Evolutionary conservation across 1,140 invertebrate genomes (phyloP).

Genomic region (Telenomus remus): DNA sequence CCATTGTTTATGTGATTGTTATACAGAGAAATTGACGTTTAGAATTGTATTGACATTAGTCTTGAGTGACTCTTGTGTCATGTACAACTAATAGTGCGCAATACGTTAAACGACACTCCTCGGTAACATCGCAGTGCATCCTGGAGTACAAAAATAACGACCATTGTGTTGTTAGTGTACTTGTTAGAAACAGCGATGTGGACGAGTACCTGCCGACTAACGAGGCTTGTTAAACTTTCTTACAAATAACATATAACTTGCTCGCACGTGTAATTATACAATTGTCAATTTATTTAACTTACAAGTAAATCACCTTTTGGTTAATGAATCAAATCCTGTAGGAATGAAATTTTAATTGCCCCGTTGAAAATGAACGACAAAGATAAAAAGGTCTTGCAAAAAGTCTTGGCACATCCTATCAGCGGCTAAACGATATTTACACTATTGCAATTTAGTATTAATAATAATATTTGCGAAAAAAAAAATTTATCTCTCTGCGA

Average conservation of each 20-base stretch:
- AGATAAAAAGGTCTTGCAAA: background rate
- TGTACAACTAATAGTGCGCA: conserved; percentile 30
- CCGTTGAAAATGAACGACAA: conserved; percentile 4
- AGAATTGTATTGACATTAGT: conserved; percentile 32
- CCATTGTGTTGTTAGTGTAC: conserved; percentile 38
- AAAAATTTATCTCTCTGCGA: background rate
- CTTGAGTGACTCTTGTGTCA: conserved; percentile 17
- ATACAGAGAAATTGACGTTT: conserved; percentile 24
- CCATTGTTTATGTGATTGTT: conserved; percentile 29
- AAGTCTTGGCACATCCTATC: no score
- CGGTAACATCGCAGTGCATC: conserved; percentile 29
- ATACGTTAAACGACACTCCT: conserved; percentile 40
- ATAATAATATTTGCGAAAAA: background rate
- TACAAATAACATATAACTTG: conserved; percentile 17
- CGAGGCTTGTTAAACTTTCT: conserved; percentile 34
- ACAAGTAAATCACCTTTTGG: background rate
- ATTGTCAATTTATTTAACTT: conserved; percentile 15
- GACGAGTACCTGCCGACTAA: conserved; percentile 28
- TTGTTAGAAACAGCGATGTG: conserved; percentile 34
- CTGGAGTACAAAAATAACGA: conserved; percentile 32
- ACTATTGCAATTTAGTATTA: no score
- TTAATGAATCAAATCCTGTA: background rate
- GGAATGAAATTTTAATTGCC: background rate
- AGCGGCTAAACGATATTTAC: no score
- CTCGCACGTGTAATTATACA: conserved; percentile 14